Conservation (phyloP, 2,113 vertebrate species). For the Pungitius pungitius region DNA sequence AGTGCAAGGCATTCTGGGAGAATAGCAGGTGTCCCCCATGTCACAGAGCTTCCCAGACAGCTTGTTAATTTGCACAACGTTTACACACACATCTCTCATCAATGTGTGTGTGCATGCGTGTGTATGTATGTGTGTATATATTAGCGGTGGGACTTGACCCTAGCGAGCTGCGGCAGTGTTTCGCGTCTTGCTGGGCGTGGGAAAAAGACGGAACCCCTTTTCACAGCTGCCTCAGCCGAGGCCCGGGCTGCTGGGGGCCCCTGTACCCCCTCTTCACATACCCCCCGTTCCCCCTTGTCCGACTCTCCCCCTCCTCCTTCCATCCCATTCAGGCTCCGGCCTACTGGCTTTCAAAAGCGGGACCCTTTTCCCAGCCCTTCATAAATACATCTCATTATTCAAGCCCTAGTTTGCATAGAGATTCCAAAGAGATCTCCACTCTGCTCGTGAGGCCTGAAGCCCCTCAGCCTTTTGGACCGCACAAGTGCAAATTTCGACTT, state of each 20-base stretch:
- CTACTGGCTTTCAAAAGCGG: conserved; percentile 83
- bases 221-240: conserved; percentile 89
- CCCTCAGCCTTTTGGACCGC: conserved; percentile 72
- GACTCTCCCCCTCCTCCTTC: conserved; percentile 48
- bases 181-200: conserved; percentile 89
- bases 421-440: conserved; percentile 80
- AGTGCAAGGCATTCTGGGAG: conserved; percentile 73
- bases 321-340: conserved; percentile 79
- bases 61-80: conserved; percentile 83
- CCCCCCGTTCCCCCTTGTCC: conserved; percentile 57
- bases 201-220: conserved; percentile 91
- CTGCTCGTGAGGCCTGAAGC: conserved; percentile 75
- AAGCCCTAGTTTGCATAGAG: conserved; percentile 82
- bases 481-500: conserved; percentile 77
- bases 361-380: conserved; percentile 77
- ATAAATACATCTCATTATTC: conserved; percentile 91
- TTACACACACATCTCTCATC: conserved; percentile 65
- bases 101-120: conserved; percentile 58
- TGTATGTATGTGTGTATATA: conserved; percentile 82
- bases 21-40: conserved; percentile 75
- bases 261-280: conserved; percentile 68
- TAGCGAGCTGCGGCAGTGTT: conserved; percentile 82
- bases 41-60: conserved; percentile 75
- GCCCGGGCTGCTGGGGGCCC: conserved; percentile 83
- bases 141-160: conserved; percentile 90